A percentile compares a stretch with the other conserved stretches of the same genome.
These are phyloP conservation scores for Akabosia matsudoensis DNA, from an alignment of 1,140 invertebrate species.

Conservation along the genomic window DNA sequence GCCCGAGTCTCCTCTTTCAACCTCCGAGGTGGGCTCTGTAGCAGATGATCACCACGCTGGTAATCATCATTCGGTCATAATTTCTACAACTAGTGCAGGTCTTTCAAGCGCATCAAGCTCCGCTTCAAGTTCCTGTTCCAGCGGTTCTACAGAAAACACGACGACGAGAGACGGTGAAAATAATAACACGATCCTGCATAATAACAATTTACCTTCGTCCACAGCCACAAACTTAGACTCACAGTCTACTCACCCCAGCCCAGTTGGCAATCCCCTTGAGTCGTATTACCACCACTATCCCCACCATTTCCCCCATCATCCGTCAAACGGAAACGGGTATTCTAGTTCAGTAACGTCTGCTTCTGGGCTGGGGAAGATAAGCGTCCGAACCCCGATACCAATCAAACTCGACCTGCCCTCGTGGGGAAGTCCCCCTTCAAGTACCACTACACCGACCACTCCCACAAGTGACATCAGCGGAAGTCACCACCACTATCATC, in stretches of 20 bases:
- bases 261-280: conserved; percentile 17
- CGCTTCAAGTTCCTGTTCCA: neutral
- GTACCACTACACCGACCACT: conserved; percentile 7
- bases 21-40: neutral
- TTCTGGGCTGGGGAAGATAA: conserved; percentile 30
- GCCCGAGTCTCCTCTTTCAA: conserved; percentile 29
- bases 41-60: conserved; percentile 1
- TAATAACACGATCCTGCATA: conserved; percentile 14
- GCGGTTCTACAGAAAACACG: no score
- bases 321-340: conserved; percentile 9
- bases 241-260: conserved; percentile 26
- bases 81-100: neutral
- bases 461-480: neutral
- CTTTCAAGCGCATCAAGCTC: conserved; percentile 1
- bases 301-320: conserved; percentile 20
- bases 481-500: conserved; percentile 14
- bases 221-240: neutral
- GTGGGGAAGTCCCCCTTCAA: conserved; percentile 34
- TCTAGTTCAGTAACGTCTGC: neutral
- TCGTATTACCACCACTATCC: conserved; percentile 8
- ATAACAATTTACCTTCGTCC: conserved; percentile 4
- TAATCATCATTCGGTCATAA: neutral
- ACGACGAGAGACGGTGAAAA: neutral
- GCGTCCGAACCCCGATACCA: conserved; percentile 44
- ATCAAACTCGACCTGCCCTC: conserved; percentile 43